Evolutionary conservation across 2,113 vertebrate species (phyloP).

Genomic region (Mionectes macconnelli): DNA sequence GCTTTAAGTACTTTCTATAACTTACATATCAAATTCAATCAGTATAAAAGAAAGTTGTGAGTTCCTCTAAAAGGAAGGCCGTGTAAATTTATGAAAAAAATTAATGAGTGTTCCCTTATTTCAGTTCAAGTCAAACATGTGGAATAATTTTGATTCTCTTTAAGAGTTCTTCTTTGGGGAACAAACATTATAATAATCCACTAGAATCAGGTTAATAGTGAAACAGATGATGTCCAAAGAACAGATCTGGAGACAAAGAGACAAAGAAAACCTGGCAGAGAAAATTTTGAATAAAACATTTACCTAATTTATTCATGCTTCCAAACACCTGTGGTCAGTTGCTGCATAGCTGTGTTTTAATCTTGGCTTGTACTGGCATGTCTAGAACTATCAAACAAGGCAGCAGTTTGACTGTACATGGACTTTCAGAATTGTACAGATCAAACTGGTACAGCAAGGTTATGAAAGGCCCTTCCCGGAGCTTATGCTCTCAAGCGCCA

Average conservation of each 20-base stretch:
- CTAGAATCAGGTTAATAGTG: background rate
- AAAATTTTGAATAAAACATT: background rate
- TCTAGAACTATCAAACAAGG: background rate
- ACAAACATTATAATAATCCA: background rate
- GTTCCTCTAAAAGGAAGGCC: background rate
- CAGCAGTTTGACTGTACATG: background rate
- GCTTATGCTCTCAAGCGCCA: background rate
- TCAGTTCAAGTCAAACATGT: background rate
- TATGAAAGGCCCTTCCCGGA: background rate
- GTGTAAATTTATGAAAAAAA: background rate
- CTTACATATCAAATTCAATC: background rate
- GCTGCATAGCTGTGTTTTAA: background rate
- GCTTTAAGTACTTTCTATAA: background rate
- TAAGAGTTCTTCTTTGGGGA: background rate
- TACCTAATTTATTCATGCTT: fast-evolving
- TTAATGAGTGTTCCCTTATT: background rate
- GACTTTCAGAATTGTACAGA: background rate
- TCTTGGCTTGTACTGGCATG: background rate
- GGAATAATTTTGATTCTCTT: background rate
- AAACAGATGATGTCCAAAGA: background rate
- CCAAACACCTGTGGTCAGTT: background rate
- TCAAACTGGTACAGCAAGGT: background rate
- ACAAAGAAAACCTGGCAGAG: background rate
- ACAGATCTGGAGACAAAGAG: background rate
- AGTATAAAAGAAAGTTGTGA: background rate